Evolutionary conservation across 1,140 invertebrate species (phyloP).

Genomic region (Idris sp.): DNA sequence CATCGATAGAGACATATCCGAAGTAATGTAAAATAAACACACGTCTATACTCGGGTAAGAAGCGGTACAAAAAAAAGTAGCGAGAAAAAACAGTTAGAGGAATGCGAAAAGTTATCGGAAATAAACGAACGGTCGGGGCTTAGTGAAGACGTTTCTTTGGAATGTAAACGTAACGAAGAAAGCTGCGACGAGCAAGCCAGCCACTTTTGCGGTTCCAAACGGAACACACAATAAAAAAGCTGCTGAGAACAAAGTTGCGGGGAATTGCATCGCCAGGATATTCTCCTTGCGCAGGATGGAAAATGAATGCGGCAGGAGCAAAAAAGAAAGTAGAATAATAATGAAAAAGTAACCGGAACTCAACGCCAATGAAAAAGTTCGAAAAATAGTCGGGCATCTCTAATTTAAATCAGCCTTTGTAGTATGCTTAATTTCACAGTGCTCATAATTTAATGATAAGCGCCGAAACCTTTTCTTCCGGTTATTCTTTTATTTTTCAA

Average conservation of each 20-base stretch:
- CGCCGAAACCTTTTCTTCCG: slow-evolving; percentile 18
- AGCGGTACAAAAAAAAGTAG: background rate
- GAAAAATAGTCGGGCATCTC: slow-evolving; percentile 62
- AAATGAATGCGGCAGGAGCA: slow-evolving; percentile 20
- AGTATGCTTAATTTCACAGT: slow-evolving; percentile 57
- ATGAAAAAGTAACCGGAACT: background rate
- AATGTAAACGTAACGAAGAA: slow-evolving; percentile 21
- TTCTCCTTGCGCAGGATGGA: slow-evolving; percentile 2
- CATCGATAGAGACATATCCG: slow-evolving; percentile 34
- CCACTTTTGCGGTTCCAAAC: slow-evolving; percentile 29
- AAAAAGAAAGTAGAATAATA: slow-evolving; percentile 5
- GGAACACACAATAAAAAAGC: slow-evolving; percentile 25
- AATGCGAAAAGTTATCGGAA: slow-evolving; percentile 25
- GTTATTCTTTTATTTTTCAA: slow-evolving; percentile 13
- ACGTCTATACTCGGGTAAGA: slow-evolving; percentile 8
- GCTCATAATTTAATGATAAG: slow-evolving; percentile 41
- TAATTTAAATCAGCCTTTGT: slow-evolving; percentile 69
- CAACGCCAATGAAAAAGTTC: slow-evolving; percentile 29
- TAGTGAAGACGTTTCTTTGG: slow-evolving; percentile 25
- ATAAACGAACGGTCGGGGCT: slow-evolving; percentile 15
- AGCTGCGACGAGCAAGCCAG: slow-evolving; percentile 7
- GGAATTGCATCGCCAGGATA: slow-evolving; percentile 9
- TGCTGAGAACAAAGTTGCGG: slow-evolving; percentile 34
- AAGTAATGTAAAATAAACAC: slow-evolving; percentile 43
- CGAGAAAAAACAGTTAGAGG: slow-evolving; percentile 4